phyloP scores from a whole-genome alignment of 37 sponge, comb jelly and placozoan species.

The Oscarella lobularis region DNA sequence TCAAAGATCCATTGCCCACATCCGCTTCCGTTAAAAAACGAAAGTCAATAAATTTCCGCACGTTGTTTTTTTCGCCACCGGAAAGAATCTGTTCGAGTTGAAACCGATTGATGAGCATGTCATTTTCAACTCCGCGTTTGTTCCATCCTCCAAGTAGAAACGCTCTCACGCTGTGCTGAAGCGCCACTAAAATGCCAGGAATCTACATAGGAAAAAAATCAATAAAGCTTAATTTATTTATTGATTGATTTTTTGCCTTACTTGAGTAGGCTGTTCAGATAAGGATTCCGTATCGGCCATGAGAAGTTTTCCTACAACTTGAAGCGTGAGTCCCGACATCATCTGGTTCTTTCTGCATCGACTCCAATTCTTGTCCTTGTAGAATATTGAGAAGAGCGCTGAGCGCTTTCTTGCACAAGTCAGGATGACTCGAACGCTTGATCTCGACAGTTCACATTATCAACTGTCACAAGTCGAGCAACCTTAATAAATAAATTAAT shows the following conservation, averaged over 20 bases:
- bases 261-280: too few species aligned
- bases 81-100: not conserved
- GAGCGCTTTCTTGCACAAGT: constrained; percentile 57
- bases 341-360: constrained; percentile 56
- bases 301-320: constrained; percentile 43
- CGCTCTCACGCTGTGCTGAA: too few species aligned
- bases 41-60: not conserved
- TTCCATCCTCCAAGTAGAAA: not conserved
- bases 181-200: too few species aligned
- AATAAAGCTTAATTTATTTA: not conserved
- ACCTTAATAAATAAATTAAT: too few species aligned
- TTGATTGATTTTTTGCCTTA: not conserved
- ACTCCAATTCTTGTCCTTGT: constrained; percentile 47
- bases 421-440: constrained; percentile 51
- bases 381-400: constrained; percentile 59
- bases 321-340: constrained; percentile 50
- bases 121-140: not conserved
- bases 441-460: constrained; percentile 89
- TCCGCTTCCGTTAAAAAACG: not conserved
- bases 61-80: not conserved
- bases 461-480: constrained; percentile 50
- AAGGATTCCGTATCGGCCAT: too few species aligned
- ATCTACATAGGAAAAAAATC: too few species aligned
- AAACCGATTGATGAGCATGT: not conserved
- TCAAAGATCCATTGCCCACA: constrained; percentile 4